phyloP scores from a whole-genome alignment of 1,140 invertebrate genomes.

The Agrypnia vestita region DNA sequence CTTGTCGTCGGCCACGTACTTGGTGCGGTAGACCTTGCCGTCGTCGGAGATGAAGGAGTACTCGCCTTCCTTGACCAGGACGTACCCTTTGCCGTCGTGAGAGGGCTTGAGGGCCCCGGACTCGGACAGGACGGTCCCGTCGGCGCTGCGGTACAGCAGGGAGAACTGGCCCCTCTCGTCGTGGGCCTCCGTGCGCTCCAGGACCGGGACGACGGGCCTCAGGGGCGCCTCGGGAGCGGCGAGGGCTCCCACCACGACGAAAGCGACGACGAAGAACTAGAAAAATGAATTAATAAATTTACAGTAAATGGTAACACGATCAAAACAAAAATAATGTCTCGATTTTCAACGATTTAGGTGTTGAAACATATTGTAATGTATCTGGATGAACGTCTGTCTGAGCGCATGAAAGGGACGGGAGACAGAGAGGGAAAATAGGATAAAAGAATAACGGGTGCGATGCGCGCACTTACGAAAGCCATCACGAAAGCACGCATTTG shows the following conservation, averaged over 20 bases:
- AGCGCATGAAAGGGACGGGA: too few relatives aligned
- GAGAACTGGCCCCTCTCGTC: slow-evolving; percentile 68
- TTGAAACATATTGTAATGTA: too few relatives aligned
- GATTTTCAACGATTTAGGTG: too few relatives aligned
- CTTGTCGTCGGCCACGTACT: slow-evolving; percentile 66
- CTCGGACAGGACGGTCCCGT: slow-evolving; percentile 66
- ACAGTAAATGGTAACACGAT: neutral
- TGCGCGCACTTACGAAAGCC: too few relatives aligned
- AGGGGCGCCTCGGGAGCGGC: slow-evolving; percentile 44
- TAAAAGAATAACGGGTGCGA: too few relatives aligned
- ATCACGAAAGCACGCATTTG: too few relatives aligned
- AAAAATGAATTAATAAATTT: slow-evolving; percentile 19
- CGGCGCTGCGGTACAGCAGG: slow-evolving; percentile 66
- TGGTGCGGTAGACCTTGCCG: slow-evolving; percentile 65
- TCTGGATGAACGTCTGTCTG: too few relatives aligned
- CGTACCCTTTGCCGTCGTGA: slow-evolving; percentile 63
- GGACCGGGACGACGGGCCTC: slow-evolving; percentile 53
- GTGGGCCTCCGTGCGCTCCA: slow-evolving; percentile 64
- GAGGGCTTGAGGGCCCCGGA: slow-evolving; percentile 64
- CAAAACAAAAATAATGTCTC: neutral
- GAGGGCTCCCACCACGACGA: slow-evolving; percentile 47
- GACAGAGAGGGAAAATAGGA: too few relatives aligned
- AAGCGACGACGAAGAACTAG: slow-evolving; percentile 44
- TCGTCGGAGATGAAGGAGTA: slow-evolving; percentile 65
- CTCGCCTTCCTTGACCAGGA: slow-evolving; percentile 64